Percentiles rank a stretch among this genome's conserved stretches.
These are phyloP conservation scores for Pempheris klunzingeri DNA, from an alignment of 2,797 vertebrate genomes.

Conservation along the genomic window DNA sequence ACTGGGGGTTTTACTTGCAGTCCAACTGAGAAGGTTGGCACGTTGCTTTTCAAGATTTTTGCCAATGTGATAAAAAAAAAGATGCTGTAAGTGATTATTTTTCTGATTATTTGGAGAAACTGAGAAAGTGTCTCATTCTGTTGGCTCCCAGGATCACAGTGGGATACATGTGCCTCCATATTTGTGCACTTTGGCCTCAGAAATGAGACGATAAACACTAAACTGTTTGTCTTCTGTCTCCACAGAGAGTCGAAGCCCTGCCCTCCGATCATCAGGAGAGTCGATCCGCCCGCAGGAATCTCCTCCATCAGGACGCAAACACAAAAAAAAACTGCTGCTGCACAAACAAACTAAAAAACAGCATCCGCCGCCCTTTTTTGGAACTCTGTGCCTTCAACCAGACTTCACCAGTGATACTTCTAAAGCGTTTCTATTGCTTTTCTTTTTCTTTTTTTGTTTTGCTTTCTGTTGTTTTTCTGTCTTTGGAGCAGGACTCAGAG, in stretches of 20 bases:
- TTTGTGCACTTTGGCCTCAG: too few relatives aligned
- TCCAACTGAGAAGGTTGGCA: background rate
- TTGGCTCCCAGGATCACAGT: too few relatives aligned
- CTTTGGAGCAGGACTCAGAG: conserved; percentile 28
- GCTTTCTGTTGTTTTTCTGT: background rate
- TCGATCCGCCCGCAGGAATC: conserved; percentile 5
- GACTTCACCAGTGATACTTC: conserved; percentile 68
- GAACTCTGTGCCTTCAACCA: conserved; percentile 84
- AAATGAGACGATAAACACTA: background rate
- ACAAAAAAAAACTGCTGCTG: conserved; percentile 36
- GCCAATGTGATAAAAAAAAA: too few relatives aligned
- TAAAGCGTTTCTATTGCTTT: conserved; percentile 12
- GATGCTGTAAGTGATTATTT: too few relatives aligned
- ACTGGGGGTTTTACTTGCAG: too few relatives aligned
- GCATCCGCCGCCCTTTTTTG: conserved; percentile 47
- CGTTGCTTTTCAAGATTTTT: background rate
- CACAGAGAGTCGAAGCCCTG: conserved; percentile 62
- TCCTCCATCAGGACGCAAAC: conserved; percentile 18
- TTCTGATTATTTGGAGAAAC: too few relatives aligned
- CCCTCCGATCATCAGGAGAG: conserved; percentile 62
- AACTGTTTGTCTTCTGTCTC: conserved; percentile 23
- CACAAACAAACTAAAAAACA: conserved; percentile 19
- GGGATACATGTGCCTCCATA: too few relatives aligned
- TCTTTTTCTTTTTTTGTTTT: background rate
- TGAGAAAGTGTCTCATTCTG: too few relatives aligned